These are phyloP conservation scores for Pelagia noctiluca DNA, from an alignment of 30 jellyfish, hydroid and myxozoan species.

Conservation along the genomic window DNA sequence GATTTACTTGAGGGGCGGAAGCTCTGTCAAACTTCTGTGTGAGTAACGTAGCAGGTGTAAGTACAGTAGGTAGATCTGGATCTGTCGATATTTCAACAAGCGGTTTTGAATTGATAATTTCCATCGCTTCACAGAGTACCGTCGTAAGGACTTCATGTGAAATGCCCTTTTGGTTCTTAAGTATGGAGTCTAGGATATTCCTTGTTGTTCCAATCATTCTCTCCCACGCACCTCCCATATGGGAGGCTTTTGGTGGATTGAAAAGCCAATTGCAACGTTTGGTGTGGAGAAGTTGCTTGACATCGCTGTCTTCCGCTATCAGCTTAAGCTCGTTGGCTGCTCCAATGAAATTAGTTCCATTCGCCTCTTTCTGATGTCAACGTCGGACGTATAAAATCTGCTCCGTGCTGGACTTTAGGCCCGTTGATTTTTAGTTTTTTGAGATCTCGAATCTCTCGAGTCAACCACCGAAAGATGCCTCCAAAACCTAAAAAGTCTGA, in stretches of 20 bases:
- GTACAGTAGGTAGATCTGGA: constrained; percentile 44
- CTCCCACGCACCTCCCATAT: constrained; percentile 71
- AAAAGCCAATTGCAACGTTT: constrained; percentile 37
- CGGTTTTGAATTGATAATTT: constrained; percentile 48
- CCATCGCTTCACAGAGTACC: constrained; percentile 41
- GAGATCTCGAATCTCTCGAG: too few species aligned
- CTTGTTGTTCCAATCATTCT: constrained; percentile 45
- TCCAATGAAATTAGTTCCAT: constrained; percentile 42
- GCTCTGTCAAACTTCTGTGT: constrained; percentile 33
- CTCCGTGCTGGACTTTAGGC: too few species aligned
- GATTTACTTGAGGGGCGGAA: constrained; percentile 21
- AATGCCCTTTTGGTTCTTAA: constrained; percentile 12
- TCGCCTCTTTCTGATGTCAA: too few species aligned
- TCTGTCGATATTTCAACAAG: constrained; percentile 38
- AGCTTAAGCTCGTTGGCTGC: constrained; percentile 49
- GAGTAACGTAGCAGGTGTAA: constrained; percentile 44
- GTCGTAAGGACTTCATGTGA: constrained; percentile 46
- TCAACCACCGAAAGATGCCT: too few species aligned
- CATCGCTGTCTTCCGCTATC: constrained; percentile 3
- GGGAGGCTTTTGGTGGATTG: constrained; percentile 67
- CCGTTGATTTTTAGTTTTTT: too few species aligned
- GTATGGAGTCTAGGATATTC: constrained; percentile 34
- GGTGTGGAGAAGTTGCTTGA: constrained; percentile 25
- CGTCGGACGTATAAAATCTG: too few species aligned
- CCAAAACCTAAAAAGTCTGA: too few species aligned